Evolutionary conservation across 1,140 invertebrate species (phyloP).

Genomic region (Brachionus sp.): DNA sequence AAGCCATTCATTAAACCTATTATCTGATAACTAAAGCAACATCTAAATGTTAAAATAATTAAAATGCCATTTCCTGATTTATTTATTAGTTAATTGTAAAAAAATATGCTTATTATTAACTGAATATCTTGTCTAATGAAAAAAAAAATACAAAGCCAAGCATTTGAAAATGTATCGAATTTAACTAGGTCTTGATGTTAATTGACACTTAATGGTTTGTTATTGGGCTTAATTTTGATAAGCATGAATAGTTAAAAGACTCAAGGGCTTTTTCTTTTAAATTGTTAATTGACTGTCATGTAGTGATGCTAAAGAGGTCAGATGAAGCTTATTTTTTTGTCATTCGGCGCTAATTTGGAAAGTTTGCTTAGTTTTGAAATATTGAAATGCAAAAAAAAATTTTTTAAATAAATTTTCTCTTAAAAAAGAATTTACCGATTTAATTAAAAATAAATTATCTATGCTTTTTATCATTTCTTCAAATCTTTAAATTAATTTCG

Average conservation of each 20-base stretch:
- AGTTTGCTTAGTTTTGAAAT: neutral
- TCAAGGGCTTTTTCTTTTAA: neutral
- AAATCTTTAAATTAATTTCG: too few relatives aligned
- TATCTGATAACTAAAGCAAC: neutral
- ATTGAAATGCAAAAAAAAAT: neutral
- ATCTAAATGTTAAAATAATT: neutral
- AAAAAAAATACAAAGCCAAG: neutral
- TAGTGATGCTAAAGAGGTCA: neutral
- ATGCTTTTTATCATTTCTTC: neutral
- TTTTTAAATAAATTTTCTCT: neutral
- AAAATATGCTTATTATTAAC: neutral
- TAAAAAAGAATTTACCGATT: neutral
- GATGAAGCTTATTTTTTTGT: neutral
- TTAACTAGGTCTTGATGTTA: neutral
- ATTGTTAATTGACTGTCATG: neutral
- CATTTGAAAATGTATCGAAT: neutral
- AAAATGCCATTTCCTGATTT: neutral
- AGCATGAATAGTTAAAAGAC: slow-evolving; percentile 6
- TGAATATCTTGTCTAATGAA: neutral
- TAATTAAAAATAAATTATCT: neutral
- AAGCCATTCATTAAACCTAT: neutral
- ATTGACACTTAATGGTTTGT: slow-evolving; percentile 2
- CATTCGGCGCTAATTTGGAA: neutral
- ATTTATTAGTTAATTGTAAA: neutral
- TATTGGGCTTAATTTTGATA: slow-evolving; percentile 15